Evolutionary conservation across 1,140 invertebrate genomes (phyloP), one percentile per base, ranked within the genome.

Genomic region (Pantala flavescens): DNA sequence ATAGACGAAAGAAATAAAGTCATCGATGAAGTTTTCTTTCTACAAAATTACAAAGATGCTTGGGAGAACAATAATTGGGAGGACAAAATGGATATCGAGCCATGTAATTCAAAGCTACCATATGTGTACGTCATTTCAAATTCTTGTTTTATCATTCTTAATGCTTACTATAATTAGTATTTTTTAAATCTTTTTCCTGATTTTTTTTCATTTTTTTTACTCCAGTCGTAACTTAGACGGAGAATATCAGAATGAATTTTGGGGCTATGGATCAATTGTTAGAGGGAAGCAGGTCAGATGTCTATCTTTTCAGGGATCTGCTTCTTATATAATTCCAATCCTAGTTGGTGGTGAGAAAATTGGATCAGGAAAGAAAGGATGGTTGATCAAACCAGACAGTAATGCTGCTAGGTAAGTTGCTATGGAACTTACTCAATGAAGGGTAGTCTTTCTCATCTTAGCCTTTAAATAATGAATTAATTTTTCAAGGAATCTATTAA

Each of bases 11-110:
- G 80, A 78, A 77, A 81, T 14, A 82, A 85, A 42, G 76, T 84
- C 9, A 86, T 97, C 43, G 92, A 97, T 79, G 82, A 87, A 76
- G 84, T 94, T 0, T 94, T 93, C 78, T 87, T 95, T 24, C 84
- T 98, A 24, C 90, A 96, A 84, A 89, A 95, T 81, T 98, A 90
- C 81, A 87, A 90, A 79, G 88, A 96, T 80, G 93, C 94, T 79
- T 94, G 95, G 84, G 88, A 88, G 79, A 88, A 86, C 77, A 91
- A 90, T 23, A 87, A 89, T 78, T 98, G 94, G 84, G 85, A 87
- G 76, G 91, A 97, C 72, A 97, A 93, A 83, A 93, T 90, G 85
- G 85, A 93, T 78, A 80, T 90, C 19, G 77, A 83, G 70, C 76
- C 84, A 28, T 91, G 88, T 75, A 80, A 82, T 42, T 78, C 84